phyloP scores from a whole-genome alignment of 2,888 invertebrate species.

The Platycnemis pennipes region DNA sequence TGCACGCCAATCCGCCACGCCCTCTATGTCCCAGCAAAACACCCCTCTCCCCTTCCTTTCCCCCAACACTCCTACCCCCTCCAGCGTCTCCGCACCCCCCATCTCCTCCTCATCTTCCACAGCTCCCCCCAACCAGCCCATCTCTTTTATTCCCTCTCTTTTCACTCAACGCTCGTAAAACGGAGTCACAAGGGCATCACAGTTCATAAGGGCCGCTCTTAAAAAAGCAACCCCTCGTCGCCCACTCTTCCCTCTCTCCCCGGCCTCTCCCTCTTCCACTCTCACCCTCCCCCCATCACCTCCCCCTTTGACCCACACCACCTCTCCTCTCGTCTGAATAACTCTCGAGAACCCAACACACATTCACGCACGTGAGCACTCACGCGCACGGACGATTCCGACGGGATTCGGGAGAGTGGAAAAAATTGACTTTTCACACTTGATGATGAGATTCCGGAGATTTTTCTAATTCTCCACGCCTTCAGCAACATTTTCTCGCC shows the following conservation, averaged over 20 bases:
- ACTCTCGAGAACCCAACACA: background rate
- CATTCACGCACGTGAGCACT: background rate
- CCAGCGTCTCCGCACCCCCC: background rate
- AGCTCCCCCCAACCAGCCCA: background rate
- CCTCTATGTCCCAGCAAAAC: background rate
- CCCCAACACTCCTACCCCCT: background rate
- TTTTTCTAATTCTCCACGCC: too few relatives aligned
- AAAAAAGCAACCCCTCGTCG: conserved; percentile 12
- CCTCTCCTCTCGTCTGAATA: background rate
- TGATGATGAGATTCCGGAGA: too few relatives aligned
- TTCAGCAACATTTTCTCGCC: too few relatives aligned
- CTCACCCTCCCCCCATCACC: background rate
- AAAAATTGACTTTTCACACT: background rate
- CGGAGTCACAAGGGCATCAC: conserved; percentile 66
- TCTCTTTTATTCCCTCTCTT: conserved; percentile 59
- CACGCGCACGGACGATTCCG: background rate
- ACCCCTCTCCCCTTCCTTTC: background rate
- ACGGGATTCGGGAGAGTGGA: background rate
- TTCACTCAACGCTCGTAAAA: conserved; percentile 64
- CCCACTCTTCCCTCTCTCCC: too few relatives aligned
- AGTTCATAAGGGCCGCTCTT: conserved; percentile 62
- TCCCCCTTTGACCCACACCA: background rate
- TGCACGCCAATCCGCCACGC: background rate
- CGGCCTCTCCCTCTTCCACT: background rate
- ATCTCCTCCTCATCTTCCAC: background rate